Conservation (phyloP, 2,797 vertebrate genomes). For the Malacoctenus gilli region DNA sequence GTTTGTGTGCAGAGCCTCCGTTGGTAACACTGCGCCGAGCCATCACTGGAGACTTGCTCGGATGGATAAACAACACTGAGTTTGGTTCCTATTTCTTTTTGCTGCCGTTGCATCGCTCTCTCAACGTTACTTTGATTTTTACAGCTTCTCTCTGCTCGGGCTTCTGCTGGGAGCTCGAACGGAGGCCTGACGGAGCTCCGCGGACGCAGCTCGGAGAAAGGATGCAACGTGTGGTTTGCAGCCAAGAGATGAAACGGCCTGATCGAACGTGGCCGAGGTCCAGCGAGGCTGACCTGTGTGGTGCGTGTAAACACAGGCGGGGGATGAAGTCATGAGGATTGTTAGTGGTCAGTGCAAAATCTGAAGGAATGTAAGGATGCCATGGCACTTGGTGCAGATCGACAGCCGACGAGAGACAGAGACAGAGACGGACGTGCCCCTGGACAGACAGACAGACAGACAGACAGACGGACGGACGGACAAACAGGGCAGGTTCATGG, state of each 20-base stretch:
- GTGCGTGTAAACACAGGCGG: slow-evolving; percentile 67
- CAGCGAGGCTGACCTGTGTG: slow-evolving; percentile 10
- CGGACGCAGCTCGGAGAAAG: neutral
- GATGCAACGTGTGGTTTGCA: slow-evolving; percentile 2
- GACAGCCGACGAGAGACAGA: slow-evolving; percentile 70
- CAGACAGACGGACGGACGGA: slow-evolving; percentile 45
- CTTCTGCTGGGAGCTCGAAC: no score
- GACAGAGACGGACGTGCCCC: slow-evolving; percentile 39
- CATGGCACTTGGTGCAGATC: slow-evolving; percentile 84
- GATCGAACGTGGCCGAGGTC: neutral
- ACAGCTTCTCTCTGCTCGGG: neutral
- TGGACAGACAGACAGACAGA: slow-evolving; percentile 41
- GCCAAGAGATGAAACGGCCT: slow-evolving; percentile 2
- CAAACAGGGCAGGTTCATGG: slow-evolving; percentile 71
- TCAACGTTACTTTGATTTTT: slow-evolving; percentile 4
- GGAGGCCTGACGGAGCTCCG: no score
- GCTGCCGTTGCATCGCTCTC: slow-evolving; percentile 5
- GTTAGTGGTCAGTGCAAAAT: slow-evolving; percentile 75
- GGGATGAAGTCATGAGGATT: slow-evolving; percentile 54
- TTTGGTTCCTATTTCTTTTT: neutral
- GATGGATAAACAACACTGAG: slow-evolving; percentile 11
- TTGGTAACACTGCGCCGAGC: slow-evolving; percentile 16
- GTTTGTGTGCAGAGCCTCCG: neutral
- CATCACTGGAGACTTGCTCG: no score
- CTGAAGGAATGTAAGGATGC: slow-evolving; percentile 82